Base-by-base conservation (phyloP, 1,140 invertebrate species). In the Goniozus legneri region DNA sequence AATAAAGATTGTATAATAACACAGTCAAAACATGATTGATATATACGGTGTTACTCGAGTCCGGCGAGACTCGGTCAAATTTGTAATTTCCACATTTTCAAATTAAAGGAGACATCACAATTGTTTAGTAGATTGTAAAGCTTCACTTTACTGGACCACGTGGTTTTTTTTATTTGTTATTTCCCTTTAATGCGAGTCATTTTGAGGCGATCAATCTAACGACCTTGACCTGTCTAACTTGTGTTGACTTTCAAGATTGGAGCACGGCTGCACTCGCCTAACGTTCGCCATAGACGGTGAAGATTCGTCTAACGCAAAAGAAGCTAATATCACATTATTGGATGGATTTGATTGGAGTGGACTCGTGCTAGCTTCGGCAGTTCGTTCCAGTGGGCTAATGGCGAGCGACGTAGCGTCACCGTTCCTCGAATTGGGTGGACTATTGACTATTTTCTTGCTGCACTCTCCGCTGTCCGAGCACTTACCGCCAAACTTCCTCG, bases 321-420 rank as follows among this genome's bases (percentile, higher is more conserved):
- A 56, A 52, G 60, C 63, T 69, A 67, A 69, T 74, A 75, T 74
- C 71, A 73, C 70, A 74, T 73, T 73, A 56, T 67, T 73, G 73
- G 73, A 75, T 73, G 73, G 73, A 75, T 65, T 75, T 52, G 65
- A 70, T 67, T 71, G 62, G 56, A 44, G 53, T 55, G 52, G 50
- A 56, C 51, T 54, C 44, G 8, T n/a, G 4, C 8, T 13, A 4
- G 32, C 14, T n/a, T 33, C 24, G 10, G 10, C 4, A 27, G 10
- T 27, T 27, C 24, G 24, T 10, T 27, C 24, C n/a, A n/a, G n/a
- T n/a, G n/a, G n/a, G n/a, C n/a, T n/a, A n/a, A n/a, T n/a, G n/a
- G n/a, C n/a, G n/a, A n/a, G n/a, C n/a, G n/a, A n/a, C n/a, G n/a
- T n/a, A n/a, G n/a, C n/a, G n/a, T n/a, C n/a, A n/a, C n/a, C n/a